These are phyloP conservation scores for Drosophila villosipedis DNA, from an alignment of 2,888 invertebrate species.

Conservation along the genomic window DNA sequence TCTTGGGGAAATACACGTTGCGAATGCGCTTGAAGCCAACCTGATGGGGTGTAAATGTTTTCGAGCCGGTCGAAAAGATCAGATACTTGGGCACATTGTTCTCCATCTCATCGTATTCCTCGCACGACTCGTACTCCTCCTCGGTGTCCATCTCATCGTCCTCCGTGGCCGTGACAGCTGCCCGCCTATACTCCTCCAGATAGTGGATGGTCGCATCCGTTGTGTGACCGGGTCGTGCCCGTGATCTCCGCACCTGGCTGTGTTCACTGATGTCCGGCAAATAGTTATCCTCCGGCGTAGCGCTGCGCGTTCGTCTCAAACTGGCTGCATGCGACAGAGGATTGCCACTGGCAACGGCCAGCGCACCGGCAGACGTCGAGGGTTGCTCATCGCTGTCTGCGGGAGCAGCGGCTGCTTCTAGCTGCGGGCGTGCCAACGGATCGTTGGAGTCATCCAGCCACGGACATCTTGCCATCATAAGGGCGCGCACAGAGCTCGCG, in stretches of 20 bases:
- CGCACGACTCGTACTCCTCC: slow-evolving; percentile 66
- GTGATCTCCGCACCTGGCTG: slow-evolving; percentile 48
- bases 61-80: slow-evolving; percentile 93
- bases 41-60: slow-evolving; percentile 94
- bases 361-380: slow-evolving; percentile 23
- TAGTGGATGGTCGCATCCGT: slow-evolving; percentile 86
- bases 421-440: slow-evolving; percentile 53
- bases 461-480: slow-evolving; percentile 91
- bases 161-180: slow-evolving; percentile 48
- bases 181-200: slow-evolving; percentile 87
- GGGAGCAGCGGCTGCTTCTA: background rate
- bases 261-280: slow-evolving; percentile 68
- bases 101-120: slow-evolving; percentile 87
- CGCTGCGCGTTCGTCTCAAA: slow-evolving; percentile 62
- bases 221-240: slow-evolving; percentile 39
- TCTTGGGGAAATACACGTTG: slow-evolving; percentile 89
- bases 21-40: slow-evolving; percentile 92
- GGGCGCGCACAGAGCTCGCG: slow-evolving; percentile 91
- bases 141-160: slow-evolving; percentile 43
- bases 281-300: slow-evolving; percentile 62
- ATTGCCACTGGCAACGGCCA: slow-evolving; percentile 72
- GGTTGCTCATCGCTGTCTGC: slow-evolving; percentile 27
- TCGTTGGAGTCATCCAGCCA: slow-evolving; percentile 84
- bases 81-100: slow-evolving; percentile 88
- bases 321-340: slow-evolving; percentile 80